Evolutionary conservation across 2,888 invertebrate genomes (phyloP).

Genomic region (Cataglyphis albicans): DNA sequence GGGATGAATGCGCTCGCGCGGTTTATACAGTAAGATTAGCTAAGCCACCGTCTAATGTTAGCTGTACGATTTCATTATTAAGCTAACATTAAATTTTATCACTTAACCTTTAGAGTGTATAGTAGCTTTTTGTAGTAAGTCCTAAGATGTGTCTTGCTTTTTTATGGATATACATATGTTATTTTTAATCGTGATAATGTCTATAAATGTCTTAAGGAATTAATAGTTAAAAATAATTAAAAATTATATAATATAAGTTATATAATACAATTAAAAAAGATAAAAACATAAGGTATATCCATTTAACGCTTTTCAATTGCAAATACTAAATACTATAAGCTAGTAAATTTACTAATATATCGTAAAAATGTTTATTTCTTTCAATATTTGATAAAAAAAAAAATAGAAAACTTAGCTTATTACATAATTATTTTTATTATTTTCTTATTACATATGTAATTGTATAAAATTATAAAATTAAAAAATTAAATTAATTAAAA

Average conservation of each 20-base stretch:
- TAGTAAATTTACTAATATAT: not conserved
- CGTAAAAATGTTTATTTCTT: not conserved
- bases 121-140: conserved; percentile 58
- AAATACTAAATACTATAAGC: not conserved
- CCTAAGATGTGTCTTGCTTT: conserved; percentile 24
- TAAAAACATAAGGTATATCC: not conserved
- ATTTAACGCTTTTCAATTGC: conserved; percentile 45
- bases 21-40: conserved; percentile 76
- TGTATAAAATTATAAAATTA: too few relatives aligned
- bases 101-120: conserved; percentile 56
- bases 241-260: conserved; percentile 13
- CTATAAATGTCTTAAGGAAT: conserved; percentile 37
- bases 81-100: conserved; percentile 72
- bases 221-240: conserved; percentile 22
- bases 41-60: conserved; percentile 68
- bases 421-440: conserved; percentile 9
- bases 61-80: conserved; percentile 72
- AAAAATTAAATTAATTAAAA: too few relatives aligned
- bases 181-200: conserved; percentile 20
- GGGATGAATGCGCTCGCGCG: conserved; percentile 52
- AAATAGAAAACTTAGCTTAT: not conserved
- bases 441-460: not conserved
- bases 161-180: conserved; percentile 55
- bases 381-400: not conserved
- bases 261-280: not conserved